Percentiles rank a stretch among this genome's conserved stretches.
phyloP scores from a whole-genome alignment of 1,140 invertebrate species.

The Zaprionus africanus region DNA sequence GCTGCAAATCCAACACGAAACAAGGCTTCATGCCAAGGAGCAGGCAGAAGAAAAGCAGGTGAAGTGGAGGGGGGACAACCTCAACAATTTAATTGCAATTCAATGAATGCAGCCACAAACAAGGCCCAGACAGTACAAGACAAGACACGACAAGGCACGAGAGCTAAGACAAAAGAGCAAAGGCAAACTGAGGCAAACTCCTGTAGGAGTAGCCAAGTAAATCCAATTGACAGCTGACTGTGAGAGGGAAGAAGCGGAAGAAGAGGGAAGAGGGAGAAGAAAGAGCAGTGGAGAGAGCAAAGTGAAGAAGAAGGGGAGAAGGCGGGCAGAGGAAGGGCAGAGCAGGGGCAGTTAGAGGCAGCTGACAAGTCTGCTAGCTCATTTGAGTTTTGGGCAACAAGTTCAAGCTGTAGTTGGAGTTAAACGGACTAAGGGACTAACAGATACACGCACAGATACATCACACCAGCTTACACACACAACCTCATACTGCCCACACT shows the following conservation, averaged over 20 bases:
- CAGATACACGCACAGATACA: constrained; percentile 10
- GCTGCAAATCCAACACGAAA: constrained; percentile 71
- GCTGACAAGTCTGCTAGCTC: background rate
- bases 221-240: constrained; percentile 62
- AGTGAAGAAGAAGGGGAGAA: background rate
- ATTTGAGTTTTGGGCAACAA: constrained; percentile 24
- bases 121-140: background rate
- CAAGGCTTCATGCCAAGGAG: constrained; percentile 19
- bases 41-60: too few species aligned
- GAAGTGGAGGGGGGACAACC: background rate
- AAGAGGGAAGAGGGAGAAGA: background rate
- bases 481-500: constrained; percentile 8
- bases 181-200: background rate
- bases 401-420: constrained; percentile 7
- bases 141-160: background rate
- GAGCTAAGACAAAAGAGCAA: background rate
- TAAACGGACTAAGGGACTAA: constrained; percentile 16
- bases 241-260: background rate
- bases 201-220: constrained; percentile 41
- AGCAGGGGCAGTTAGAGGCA: background rate
- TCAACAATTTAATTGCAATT: constrained; percentile 74
- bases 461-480: constrained; percentile 4
- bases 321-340: background rate
- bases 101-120: constrained; percentile 52
- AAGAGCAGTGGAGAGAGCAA: background rate